Conservation (phyloP, 2,888 invertebrate species). For the Trissonchulus latispiculum region DNA sequence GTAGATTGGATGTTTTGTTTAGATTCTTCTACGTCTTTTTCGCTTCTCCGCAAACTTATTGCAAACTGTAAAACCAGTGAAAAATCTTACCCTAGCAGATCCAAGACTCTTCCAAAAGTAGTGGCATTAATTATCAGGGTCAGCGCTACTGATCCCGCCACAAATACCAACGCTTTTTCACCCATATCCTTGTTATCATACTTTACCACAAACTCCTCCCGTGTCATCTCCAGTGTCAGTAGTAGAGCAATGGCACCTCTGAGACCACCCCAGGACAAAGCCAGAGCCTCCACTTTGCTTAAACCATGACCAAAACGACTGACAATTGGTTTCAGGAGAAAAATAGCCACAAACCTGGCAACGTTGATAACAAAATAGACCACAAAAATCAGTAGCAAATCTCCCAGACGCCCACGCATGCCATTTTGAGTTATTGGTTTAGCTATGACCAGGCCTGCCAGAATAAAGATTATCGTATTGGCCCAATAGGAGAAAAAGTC, state of each 20-base stretch:
- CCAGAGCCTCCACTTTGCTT: slow-evolving; percentile 53
- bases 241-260: slow-evolving; percentile 56
- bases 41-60: too few species aligned
- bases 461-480: slow-evolving; percentile 55
- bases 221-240: slow-evolving; percentile 51
- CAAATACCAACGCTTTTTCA: slow-evolving; percentile 37
- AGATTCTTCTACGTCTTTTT: too few species aligned
- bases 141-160: slow-evolving; percentile 53
- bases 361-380: background rate
- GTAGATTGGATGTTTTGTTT: too few species aligned
- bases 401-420: background rate
- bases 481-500: slow-evolving; percentile 48
- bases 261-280: slow-evolving; percentile 57
- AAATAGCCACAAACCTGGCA: slow-evolving; percentile 19
- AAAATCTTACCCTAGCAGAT: slow-evolving; percentile 37
- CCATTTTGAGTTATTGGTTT: background rate
- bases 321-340: slow-evolving; percentile 52
- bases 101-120: slow-evolving; percentile 51
- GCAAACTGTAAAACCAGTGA: too few species aligned
- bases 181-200: background rate
- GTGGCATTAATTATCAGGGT: slow-evolving; percentile 55
- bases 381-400: background rate
- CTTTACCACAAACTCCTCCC: background rate
- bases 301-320: slow-evolving; percentile 54
- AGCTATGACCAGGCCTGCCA: slow-evolving; percentile 48